Percentiles rank a stretch among this genome's conserved stretches.
These are phyloP conservation scores for Heliconius ethilla DNA, from an alignment of 2,888 invertebrate species.

Conservation along the genomic window DNA sequence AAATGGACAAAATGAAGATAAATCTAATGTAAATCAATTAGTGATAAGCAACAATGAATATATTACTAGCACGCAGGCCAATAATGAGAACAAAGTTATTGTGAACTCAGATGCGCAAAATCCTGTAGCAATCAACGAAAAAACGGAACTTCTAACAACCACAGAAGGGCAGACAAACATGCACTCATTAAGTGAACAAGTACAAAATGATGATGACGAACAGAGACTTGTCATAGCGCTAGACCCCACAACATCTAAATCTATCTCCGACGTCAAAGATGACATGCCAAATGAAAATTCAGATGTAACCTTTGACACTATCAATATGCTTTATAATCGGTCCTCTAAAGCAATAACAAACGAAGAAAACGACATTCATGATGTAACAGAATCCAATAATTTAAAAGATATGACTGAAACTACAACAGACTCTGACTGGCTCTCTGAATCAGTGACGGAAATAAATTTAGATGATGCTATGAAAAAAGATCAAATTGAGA, in stretches of 20 bases:
- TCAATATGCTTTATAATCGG: slow-evolving; percentile 66
- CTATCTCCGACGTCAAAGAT: slow-evolving; percentile 37
- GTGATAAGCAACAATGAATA: slow-evolving; percentile 3
- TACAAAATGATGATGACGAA: slow-evolving; percentile 51
- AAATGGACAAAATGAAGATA: slow-evolving; percentile 25
- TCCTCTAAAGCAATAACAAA: slow-evolving; percentile 67
- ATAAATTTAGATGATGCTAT: slow-evolving; percentile 61
- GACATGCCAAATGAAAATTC: slow-evolving; percentile 51
- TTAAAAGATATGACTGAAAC: slow-evolving; percentile 47
- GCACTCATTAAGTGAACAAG: slow-evolving; percentile 54
- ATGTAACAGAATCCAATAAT: slow-evolving; percentile 48
- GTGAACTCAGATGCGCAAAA: slow-evolving; percentile 16
- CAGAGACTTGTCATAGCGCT: slow-evolving; percentile 56
- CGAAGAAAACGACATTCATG: slow-evolving; percentile 45
- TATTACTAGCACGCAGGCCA: slow-evolving; percentile 25
- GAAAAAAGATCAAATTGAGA: slow-evolving; percentile 59
- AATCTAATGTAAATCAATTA: slow-evolving; percentile 19
- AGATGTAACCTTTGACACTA: slow-evolving; percentile 68
- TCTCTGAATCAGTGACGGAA: slow-evolving; percentile 67
- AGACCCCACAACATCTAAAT: slow-evolving; percentile 47
- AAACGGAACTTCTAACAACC: slow-evolving; percentile 46
- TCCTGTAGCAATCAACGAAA: slow-evolving; percentile 12
- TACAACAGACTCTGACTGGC: slow-evolving; percentile 67
- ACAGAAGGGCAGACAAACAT: slow-evolving; percentile 49
- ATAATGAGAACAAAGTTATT: slow-evolving; percentile 17